Percentiles rank a stretch among this genome's conserved stretches.
phyloP scores from a whole-genome alignment of 1,140 invertebrate genomes.

The Propsilocerus akamusi region DNA sequence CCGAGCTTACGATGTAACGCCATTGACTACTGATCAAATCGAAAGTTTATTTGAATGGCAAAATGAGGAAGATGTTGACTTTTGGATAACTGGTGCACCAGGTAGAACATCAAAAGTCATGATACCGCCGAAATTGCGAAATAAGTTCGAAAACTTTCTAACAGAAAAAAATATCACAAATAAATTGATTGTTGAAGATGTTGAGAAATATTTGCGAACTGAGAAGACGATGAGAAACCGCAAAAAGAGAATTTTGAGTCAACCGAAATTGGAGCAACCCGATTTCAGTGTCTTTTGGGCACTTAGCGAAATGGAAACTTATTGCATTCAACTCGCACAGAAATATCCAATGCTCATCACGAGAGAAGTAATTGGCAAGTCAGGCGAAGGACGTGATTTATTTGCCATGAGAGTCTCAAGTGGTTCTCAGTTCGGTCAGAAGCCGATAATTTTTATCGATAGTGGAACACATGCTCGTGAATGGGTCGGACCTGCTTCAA shows the following conservation, averaged over 20 bases:
- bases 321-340: slow-evolving; percentile 14
- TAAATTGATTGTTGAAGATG: slow-evolving; percentile 18
- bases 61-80: background rate
- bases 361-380: slow-evolving; percentile 30
- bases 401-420: slow-evolving; percentile 26
- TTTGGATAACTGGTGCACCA: background rate
- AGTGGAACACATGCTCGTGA: slow-evolving; percentile 41
- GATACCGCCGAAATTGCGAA: slow-evolving; percentile 15
- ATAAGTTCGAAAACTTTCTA: slow-evolving; percentile 12
- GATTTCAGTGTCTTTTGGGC: background rate
- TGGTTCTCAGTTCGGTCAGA: slow-evolving; percentile 21
- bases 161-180: slow-evolving; percentile 10
- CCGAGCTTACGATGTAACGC: background rate
- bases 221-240: background rate
- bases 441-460: slow-evolving; percentile 31
- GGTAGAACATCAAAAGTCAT: slow-evolving; percentile 12
- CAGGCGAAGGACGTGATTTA: slow-evolving; percentile 32
- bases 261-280: background rate
- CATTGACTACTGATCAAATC: background rate
- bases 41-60: background rate
- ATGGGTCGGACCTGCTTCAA: slow-evolving; percentile 47
- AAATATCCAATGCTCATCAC: slow-evolving; percentile 25
- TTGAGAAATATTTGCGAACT: slow-evolving; percentile 8
- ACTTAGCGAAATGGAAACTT: background rate
- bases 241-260: too few relatives aligned